These are phyloP conservation scores for Dunckerocampus dactyliophorus DNA, from an alignment of 2,113 vertebrate species.

Conservation along the genomic window DNA sequence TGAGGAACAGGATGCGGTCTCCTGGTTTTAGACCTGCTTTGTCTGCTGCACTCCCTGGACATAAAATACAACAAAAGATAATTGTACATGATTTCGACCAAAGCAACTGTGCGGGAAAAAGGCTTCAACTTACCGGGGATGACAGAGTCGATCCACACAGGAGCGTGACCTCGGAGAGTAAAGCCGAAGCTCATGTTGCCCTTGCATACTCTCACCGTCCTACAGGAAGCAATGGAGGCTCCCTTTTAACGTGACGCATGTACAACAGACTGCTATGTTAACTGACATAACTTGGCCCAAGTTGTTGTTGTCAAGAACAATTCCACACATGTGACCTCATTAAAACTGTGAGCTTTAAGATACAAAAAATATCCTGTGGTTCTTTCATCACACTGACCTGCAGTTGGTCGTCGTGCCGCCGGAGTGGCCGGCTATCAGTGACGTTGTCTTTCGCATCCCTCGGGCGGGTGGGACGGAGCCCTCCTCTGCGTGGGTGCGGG, in stretches of 20 bases:
- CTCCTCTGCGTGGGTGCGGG: slow-evolving; percentile 82
- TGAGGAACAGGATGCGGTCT: slow-evolving; percentile 93
- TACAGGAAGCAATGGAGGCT: slow-evolving; percentile 40
- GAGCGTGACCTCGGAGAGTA: slow-evolving; percentile 90
- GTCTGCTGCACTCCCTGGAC: slow-evolving; percentile 89
- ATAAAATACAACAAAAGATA: slow-evolving; percentile 1
- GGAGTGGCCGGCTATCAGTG: slow-evolving; percentile 78
- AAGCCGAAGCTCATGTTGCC: slow-evolving; percentile 96
- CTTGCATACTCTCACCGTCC: slow-evolving; percentile 93
- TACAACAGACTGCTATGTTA: background rate
- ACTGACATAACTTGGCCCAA: background rate
- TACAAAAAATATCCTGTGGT: no score
- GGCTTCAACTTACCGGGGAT: slow-evolving; percentile 80
- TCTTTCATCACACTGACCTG: slow-evolving; percentile 73
- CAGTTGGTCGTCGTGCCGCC: slow-evolving; percentile 72
- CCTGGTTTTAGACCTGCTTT: slow-evolving; percentile 89
- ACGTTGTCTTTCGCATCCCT: slow-evolving; percentile 83
- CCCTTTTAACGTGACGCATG: background rate
- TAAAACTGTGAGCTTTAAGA: background rate
- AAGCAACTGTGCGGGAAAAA: background rate
- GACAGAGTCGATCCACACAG: slow-evolving; percentile 96
- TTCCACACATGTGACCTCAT: background rate
- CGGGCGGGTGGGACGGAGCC: slow-evolving; percentile 60
- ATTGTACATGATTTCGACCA: background rate
- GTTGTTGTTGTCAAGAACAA: no score